A percentile compares a stretch with the other conserved stretches of the same genome.
These are phyloP conservation scores for Pammene aurita DNA, from an alignment of 2,888 invertebrate species.

Conservation along the genomic window DNA sequence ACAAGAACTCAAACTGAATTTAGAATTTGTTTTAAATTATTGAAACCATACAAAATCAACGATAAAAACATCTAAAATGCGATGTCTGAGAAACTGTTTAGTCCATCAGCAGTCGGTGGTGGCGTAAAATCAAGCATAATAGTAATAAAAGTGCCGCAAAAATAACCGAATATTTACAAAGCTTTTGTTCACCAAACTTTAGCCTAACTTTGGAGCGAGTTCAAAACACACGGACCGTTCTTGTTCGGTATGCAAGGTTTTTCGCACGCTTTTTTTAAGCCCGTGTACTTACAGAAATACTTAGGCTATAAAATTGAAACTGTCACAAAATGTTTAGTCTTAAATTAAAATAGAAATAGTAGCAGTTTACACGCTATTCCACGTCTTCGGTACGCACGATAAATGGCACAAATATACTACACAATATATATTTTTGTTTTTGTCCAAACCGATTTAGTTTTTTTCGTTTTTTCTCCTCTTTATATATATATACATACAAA, in stretches of 20 bases:
- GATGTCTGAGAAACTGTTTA: neutral
- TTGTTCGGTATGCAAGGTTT: conserved; percentile 6
- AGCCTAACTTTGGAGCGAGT: conserved; percentile 58
- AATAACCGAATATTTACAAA: conserved; percentile 71
- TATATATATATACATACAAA: conserved; percentile 47
- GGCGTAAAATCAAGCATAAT: conserved; percentile 61
- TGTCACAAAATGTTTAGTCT: conserved; percentile 18
- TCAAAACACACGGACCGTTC: conserved; percentile 9
- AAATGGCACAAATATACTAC: conserved; percentile 53
- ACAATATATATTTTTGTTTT: conserved; percentile 51
- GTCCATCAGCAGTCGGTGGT: conserved; percentile 43
- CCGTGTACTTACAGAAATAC: conserved; percentile 10
- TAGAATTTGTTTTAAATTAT: no score
- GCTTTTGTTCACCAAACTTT: conserved; percentile 53
- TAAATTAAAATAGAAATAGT: conserved; percentile 21
- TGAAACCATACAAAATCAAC: no score
- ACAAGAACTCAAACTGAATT: no score
- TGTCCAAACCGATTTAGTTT: conserved; percentile 39
- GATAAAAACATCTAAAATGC: no score
- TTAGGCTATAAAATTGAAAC: conserved; percentile 20
- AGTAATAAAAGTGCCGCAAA: conserved; percentile 71
- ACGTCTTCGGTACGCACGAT: conserved; percentile 35
- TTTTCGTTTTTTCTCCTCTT: conserved; percentile 36
- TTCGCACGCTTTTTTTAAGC: neutral
- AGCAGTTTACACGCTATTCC: conserved; percentile 3